These are phyloP conservation scores for Fregata magnificens DNA, from an alignment of 2,113 vertebrate genomes.

Conservation along the genomic window DNA sequence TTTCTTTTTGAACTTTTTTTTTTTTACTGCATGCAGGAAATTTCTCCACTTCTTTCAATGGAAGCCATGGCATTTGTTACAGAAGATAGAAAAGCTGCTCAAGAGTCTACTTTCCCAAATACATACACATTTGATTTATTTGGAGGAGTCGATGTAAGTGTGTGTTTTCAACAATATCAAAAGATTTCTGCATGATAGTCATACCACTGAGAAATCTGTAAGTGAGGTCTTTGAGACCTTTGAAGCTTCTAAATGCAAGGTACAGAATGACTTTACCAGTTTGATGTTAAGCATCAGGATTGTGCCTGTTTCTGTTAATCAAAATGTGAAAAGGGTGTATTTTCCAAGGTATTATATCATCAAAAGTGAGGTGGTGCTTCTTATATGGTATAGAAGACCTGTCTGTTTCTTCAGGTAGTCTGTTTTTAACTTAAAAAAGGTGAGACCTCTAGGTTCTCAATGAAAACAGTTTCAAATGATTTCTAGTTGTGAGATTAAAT, in stretches of 20 bases:
- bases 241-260: background rate
- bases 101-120: constrained; percentile 93
- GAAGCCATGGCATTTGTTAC: constrained; percentile 98
- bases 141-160: constrained; percentile 96
- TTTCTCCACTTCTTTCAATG: constrained; percentile 95
- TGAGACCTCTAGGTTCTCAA: background rate
- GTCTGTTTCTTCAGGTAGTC: background rate
- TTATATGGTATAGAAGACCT: background rate
- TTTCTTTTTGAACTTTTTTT: background rate
- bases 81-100: constrained; percentile 92
- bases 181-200: background rate
- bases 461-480: background rate
- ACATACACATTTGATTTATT: constrained; percentile 98
- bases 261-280: background rate
- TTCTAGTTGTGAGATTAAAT: background rate
- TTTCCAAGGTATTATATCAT: background rate
- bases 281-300: background rate
- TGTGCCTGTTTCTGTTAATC: background rate
- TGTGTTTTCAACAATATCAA: background rate
- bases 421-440: background rate
- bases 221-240: background rate
- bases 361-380: background rate
- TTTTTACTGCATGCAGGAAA: constrained; percentile 75
- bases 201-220: background rate
- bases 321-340: background rate